Conservation (phyloP, 2,888 invertebrate genomes). For the Opisthograptis luteolata region DNA sequence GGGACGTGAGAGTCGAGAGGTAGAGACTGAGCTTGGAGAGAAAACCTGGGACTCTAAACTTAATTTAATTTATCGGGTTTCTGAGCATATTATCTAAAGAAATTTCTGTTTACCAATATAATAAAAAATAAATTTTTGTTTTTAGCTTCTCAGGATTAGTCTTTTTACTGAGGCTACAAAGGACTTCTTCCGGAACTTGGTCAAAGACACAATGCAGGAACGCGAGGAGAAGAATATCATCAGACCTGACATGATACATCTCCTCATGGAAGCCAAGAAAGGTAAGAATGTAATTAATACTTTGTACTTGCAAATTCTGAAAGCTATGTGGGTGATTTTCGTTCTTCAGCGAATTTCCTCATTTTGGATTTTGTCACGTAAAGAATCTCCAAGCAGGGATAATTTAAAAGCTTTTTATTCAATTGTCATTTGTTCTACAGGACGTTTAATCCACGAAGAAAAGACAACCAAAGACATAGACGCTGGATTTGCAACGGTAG, state of each 20-base stretch:
- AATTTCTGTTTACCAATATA: neutral
- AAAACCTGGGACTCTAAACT: too few relatives aligned
- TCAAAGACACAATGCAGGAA: constrained; percentile 63
- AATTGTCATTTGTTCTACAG: constrained; percentile 36
- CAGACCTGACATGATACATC: constrained; percentile 81
- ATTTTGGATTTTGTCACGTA: too few relatives aligned
- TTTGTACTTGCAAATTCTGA: too few relatives aligned
- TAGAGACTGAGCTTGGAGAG: too few relatives aligned
- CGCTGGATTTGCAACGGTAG: constrained; percentile 67
- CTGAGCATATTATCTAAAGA: neutral
- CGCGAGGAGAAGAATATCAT: constrained; percentile 62
- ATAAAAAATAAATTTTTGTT: neutral
- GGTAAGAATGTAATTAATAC: constrained; percentile 50
- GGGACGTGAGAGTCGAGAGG: too few relatives aligned
- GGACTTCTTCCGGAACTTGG: constrained; percentile 60
- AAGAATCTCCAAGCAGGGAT: too few relatives aligned
- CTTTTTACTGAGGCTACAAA: constrained; percentile 42
- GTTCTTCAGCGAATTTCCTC: too few relatives aligned
- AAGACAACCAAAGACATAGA: constrained; percentile 42
- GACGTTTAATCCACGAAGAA: constrained; percentile 51
- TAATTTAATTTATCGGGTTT: too few relatives aligned
- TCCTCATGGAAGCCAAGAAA: constrained; percentile 81
- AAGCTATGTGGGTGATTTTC: neutral
- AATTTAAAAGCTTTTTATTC: neutral
- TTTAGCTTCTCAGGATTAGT: constrained; percentile 38